Base-by-base conservation (phyloP, 2,888 invertebrate genomes). In the Yponomeuta malinellus region DNA sequence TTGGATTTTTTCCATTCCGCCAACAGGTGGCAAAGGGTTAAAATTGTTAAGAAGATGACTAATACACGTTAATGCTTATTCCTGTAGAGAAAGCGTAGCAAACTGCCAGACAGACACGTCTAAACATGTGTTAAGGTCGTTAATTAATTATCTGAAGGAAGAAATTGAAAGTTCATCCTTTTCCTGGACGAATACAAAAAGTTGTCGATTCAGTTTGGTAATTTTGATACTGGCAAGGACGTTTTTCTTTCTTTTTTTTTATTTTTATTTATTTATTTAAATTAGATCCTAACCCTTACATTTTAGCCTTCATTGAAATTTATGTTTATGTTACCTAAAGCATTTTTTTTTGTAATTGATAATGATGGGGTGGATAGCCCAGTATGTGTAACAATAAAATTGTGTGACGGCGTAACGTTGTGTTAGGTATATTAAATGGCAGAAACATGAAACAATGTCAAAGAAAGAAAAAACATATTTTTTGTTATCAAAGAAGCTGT, bases 121-220 rank as follows among this genome's bases (percentile, higher is more conserved):
- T 79, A 90, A 90, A 89, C 91, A 92, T 92, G 83, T 92, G 91
- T 86, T 87, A 79, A 78, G 82, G 79, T 82, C 86, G 87, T 90
- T 90, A 89, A 89, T 90, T 88, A 86, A 77, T 76, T 68, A 59
- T 69, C 15, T 52, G 52, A 33, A 43, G 23, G 75, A 82, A 83
- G 85, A 91, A 90, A 91, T 89, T 89, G 90, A 91, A 91, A 90
- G 90, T 88, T 83, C 81, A 83, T 83, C 86, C 81, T 83, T 33
- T 83, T 79, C 74, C 76, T 76, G 76, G 52, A 33, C 3, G 52
- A 69, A 52, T 69, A 10, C 15, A 63, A 37, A 67, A 59, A 59
- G 12, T 59, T 15, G 15, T 59, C 52, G 15, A 59, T 59, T 59
- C 15, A 12, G 15, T 59, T 12, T 59, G 15, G 15, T 4, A 12